Percentiles rank a stretch among this genome's conserved stretches.
phyloP scores from a whole-genome alignment of 2,888 invertebrate species.

The Leptinotarsa tumamoca region DNA sequence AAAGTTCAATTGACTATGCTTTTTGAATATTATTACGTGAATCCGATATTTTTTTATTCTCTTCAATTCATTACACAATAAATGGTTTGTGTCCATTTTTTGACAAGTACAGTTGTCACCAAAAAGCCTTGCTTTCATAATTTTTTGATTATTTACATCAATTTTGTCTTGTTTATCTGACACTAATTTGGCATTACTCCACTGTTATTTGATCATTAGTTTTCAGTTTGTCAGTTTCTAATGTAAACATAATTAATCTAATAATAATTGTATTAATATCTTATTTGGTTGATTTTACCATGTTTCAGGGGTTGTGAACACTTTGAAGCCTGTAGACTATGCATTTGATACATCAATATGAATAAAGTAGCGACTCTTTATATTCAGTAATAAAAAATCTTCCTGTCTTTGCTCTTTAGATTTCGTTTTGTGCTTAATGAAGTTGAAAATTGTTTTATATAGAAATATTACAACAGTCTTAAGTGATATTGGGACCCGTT shows the following conservation, averaged over 20 bases:
- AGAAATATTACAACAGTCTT: background rate
- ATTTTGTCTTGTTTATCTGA: slow-evolving; percentile 46
- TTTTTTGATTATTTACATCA: slow-evolving; percentile 50
- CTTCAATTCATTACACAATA: too few species aligned
- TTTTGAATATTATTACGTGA: too few species aligned
- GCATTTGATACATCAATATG: slow-evolving; percentile 45
- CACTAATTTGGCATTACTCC: slow-evolving; percentile 51
- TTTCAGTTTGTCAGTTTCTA: slow-evolving; percentile 53
- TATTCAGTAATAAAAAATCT: too few species aligned
- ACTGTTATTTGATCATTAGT: slow-evolving; percentile 49
- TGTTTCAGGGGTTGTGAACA: slow-evolving; percentile 42
- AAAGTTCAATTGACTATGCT: too few species aligned
- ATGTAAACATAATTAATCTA: slow-evolving; percentile 40
- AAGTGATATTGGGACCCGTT: too few species aligned
- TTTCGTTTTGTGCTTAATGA: background rate
- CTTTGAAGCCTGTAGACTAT: slow-evolving; percentile 59
- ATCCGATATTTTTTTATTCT: too few species aligned
- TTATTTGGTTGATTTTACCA: slow-evolving; percentile 40
- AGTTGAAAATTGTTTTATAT: background rate
- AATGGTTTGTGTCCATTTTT: slow-evolving; percentile 27
- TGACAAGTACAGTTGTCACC: slow-evolving; percentile 20
- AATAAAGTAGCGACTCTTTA: background rate
- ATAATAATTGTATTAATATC: slow-evolving; percentile 40
- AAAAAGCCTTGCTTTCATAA: slow-evolving; percentile 51
- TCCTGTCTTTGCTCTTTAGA: too few species aligned